Conservation (phyloP, 2,113 vertebrate species). For the Pogonocichla stellata region DNA sequence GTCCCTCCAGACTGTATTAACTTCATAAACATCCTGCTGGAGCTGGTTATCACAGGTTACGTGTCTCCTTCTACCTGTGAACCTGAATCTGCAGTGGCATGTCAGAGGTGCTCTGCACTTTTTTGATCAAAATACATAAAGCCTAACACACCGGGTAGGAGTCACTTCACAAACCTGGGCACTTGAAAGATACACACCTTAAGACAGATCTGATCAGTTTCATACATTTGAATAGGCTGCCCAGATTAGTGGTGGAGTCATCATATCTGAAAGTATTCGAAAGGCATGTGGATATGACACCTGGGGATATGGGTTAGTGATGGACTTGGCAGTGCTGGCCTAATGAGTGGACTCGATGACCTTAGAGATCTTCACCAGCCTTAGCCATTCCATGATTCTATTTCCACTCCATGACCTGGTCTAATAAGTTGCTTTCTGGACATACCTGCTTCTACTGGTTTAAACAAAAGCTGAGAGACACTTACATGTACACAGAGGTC, state of each 20-base stretch:
- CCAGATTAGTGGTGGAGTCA: background rate
- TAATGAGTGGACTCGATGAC: fast-evolving
- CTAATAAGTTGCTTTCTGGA: background rate
- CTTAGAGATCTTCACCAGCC: background rate
- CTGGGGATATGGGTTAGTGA: background rate
- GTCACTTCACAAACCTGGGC: background rate
- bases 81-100: background rate
- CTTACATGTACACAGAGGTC: background rate
- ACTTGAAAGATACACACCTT: background rate
- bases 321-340: background rate
- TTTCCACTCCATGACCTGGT: background rate
- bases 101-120: background rate
- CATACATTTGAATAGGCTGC: background rate
- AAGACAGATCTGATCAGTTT: background rate
- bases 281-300: background rate
- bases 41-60: background rate
- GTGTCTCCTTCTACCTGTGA: background rate
- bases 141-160: background rate
- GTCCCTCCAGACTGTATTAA: background rate
- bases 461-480: background rate
- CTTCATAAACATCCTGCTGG: background rate
- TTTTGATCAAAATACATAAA: background rate
- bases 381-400: background rate
- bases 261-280: background rate
- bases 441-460: background rate